These are phyloP conservation scores for Drosophila sturtevanti DNA, from an alignment of 1,140 invertebrate genomes.

Conservation along the genomic window DNA sequence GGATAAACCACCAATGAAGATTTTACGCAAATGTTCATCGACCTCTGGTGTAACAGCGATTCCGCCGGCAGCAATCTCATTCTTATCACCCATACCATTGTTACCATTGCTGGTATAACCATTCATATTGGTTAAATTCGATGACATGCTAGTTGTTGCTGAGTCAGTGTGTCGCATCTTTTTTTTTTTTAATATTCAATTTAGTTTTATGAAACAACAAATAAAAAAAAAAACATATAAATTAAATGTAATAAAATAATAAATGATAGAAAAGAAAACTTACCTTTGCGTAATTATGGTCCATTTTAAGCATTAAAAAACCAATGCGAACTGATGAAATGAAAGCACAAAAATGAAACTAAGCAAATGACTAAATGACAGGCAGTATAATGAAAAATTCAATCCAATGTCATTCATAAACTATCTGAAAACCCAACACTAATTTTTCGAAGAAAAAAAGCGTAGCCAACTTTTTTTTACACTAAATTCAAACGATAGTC, in stretches of 20 bases:
- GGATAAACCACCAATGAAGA: constrained; percentile 64
- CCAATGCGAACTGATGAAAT: constrained; percentile 17
- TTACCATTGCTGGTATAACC: background rate
- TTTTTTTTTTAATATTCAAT: background rate
- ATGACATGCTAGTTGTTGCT: background rate
- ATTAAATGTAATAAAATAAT: too few species aligned
- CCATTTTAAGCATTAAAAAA: constrained; percentile 45
- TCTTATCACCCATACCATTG: background rate
- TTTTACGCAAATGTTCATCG: constrained; percentile 65
- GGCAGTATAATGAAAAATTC: constrained; percentile 10
- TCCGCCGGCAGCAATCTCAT: background rate
- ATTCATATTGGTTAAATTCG: background rate
- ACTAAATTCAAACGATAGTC: background rate
- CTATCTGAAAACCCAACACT: constrained; percentile 15
- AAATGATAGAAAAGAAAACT: background rate
- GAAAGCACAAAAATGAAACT: constrained; percentile 40
- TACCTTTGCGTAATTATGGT: constrained; percentile 53
- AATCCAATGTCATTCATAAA: constrained; percentile 37
- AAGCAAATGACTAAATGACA: constrained; percentile 40
- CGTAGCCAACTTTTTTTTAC: background rate
- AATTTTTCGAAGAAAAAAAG: background rate
- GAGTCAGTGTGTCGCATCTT: background rate
- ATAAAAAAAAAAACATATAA: background rate
- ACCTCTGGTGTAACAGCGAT: background rate
- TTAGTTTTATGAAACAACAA: background rate